phyloP scores from a whole-genome alignment of 2,797 vertebrate genomes.

The Rhinophrynus dorsalis region DNA sequence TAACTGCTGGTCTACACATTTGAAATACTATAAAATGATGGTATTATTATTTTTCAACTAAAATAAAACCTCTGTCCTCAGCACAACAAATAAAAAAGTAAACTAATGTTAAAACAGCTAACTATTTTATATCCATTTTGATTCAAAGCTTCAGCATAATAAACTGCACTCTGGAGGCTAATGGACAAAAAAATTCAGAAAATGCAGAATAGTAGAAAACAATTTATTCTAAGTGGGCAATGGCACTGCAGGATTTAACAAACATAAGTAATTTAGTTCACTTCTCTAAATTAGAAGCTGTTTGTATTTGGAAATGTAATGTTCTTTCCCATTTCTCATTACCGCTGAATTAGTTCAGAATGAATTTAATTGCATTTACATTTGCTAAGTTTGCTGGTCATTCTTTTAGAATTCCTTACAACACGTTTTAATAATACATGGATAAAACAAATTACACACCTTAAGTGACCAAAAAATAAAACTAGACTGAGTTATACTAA shows the following conservation, averaged over 20 bases:
- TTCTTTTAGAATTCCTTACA: constrained; percentile 10
- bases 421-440: constrained; percentile 1
- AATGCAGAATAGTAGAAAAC: constrained; percentile 34
- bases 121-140: constrained; percentile 19
- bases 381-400: constrained; percentile 20
- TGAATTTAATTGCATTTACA: constrained; percentile 38
- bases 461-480: neutral
- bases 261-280: constrained; percentile 47
- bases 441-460: neutral
- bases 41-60: constrained; percentile 1
- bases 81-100: constrained; percentile 10
- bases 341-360: constrained; percentile 41
- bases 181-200: constrained; percentile 40
- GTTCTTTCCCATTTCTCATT: constrained; percentile 45
- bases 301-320: constrained; percentile 43
- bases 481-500: neutral
- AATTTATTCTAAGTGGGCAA: constrained; percentile 44
- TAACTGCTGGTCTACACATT: neutral
- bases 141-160: constrained; percentile 29
- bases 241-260: constrained; percentile 46
- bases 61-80: neutral
- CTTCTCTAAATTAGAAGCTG: constrained; percentile 43
- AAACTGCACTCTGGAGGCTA: constrained; percentile 31
- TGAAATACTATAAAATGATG: constrained; percentile 3
- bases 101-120: constrained; percentile 1